Evolutionary conservation across 1,140 invertebrate genomes (phyloP), one percentile per base, ranked within the genome.

Genomic region (Hycleus cichorii): DNA sequence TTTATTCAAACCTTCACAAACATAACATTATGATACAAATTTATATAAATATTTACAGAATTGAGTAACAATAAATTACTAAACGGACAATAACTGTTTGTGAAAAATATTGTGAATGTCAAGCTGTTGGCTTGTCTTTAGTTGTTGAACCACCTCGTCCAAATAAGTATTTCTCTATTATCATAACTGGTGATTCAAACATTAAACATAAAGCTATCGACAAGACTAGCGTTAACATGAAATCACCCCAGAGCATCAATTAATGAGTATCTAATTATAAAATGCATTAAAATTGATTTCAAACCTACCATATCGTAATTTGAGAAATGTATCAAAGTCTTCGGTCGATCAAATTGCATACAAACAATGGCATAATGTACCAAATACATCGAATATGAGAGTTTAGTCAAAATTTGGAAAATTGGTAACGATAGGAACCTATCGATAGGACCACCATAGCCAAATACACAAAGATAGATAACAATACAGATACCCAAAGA

Each of bases 401-500:
- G 38, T 51, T 53, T 60, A 0, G 49, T 42, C 10, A 63, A 43
- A 40, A 61, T 25, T 49, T 60, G 55, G n/a, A 64, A 60, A 8
- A 58, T 8, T 24, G 62, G 50, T 18, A 54, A 42, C 4, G 59
- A 64, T 1, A 64, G 44, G 39, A 64, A 58, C n/a, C 25, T 26
- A 44, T 63, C 40, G 9, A 64, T 46, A 6, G 53, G 55, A 49
- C 52, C 83, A 52, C 81, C 85, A 66, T 83, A 81, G 9, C 82
- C 83, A 45, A 80, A 74, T 3, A 76, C 70, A 61, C 86, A 86
- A 1, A 82, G 82, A 42, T 84, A 81, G 6, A 88, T 77, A 9
- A 89, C 73, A 83, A 85, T 87, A 2, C 76, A 76, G 1, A 90
- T 47, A 0, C 73, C 75, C 0, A 83, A 4, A 0, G 79, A 76